Conservation (phyloP, 2,113 vertebrate species). For the Ciconia maguari region DNA sequence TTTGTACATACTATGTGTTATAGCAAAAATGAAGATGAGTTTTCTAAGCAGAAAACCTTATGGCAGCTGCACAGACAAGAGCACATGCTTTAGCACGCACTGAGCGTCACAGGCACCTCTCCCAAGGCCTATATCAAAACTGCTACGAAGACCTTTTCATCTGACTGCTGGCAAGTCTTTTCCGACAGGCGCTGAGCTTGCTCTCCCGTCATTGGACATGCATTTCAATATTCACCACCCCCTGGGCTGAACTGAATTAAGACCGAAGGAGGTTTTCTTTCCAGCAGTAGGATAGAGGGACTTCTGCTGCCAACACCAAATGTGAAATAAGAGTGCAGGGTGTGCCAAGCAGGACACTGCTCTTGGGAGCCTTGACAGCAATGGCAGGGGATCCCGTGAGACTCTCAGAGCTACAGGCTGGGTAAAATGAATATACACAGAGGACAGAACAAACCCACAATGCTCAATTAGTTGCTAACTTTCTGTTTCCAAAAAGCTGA, state of each 20-base stretch:
- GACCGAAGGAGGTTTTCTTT: background rate
- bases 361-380: background rate
- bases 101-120: background rate
- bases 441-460: background rate
- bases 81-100: accelerated
- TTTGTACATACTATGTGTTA: background rate
- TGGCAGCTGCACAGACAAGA: background rate
- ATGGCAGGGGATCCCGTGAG: background rate
- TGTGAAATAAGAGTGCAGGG: background rate
- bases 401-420: background rate
- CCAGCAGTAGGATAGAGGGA: background rate
- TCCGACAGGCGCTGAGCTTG: background rate
- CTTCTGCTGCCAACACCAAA: background rate
- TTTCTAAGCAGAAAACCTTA: background rate
- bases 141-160: background rate
- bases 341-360: background rate
- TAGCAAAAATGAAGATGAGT: background rate
- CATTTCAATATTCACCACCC: background rate
- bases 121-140: background rate
- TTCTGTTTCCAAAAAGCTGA: background rate
- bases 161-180: background rate
- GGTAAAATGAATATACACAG: background rate
- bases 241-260: background rate
- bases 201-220: background rate
- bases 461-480: background rate